Evolutionary conservation across 2,797 vertebrate species (phyloP).

Genomic region (Orientallactaga sibirica): DNA sequence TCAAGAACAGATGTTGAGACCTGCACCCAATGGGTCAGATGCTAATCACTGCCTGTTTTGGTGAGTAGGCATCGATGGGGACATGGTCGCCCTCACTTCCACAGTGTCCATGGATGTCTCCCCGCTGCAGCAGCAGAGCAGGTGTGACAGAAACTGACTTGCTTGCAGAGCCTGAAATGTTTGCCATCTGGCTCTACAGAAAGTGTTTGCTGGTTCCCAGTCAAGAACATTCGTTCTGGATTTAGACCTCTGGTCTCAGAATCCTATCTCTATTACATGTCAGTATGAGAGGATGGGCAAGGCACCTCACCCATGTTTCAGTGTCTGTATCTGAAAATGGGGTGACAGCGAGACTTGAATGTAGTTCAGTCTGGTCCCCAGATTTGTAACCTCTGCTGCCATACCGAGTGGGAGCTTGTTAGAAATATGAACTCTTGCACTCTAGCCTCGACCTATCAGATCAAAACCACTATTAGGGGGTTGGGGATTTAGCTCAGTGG

Average conservation of each 20-base stretch:
- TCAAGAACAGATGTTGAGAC: background rate
- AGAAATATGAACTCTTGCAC: background rate
- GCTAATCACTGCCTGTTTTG: background rate
- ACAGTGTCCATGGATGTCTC: background rate
- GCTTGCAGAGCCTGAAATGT: background rate
- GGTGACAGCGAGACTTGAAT: background rate
- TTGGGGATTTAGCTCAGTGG: no score
- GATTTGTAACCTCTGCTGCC: background rate
- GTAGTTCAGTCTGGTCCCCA: background rate
- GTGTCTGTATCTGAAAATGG: background rate
- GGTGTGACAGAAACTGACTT: background rate
- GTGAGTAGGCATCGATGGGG: background rate
- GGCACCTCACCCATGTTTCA: background rate
- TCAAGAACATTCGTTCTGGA: background rate
- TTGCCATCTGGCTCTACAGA: background rate
- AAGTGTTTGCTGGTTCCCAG: background rate
- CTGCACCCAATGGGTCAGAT: background rate
- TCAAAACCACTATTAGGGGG: background rate
- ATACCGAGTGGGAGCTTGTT: background rate
- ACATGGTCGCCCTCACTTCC: background rate
- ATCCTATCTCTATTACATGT: background rate
- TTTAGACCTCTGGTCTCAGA: background rate
- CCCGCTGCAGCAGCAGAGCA: accelerated
- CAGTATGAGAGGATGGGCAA: background rate
- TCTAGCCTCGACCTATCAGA: background rate